Evolutionary conservation across 64 coral and sea anemone genomes (phyloP).

Genomic region (Stichodactyla mertensii): DNA sequence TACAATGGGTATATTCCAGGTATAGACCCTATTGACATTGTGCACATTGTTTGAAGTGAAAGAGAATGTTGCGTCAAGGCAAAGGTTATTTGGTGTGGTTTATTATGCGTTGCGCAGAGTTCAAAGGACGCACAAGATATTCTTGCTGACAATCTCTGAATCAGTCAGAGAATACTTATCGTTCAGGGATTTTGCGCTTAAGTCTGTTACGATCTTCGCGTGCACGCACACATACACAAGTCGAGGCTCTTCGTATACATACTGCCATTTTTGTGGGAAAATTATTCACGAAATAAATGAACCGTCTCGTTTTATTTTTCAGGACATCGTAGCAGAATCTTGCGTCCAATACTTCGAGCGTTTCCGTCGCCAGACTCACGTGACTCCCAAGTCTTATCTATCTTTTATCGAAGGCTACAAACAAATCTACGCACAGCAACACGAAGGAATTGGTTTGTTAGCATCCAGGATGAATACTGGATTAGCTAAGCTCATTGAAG

Average conservation of each 20-base stretch:
- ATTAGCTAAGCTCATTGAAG: constrained; percentile 82
- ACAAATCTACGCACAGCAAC: constrained; percentile 75
- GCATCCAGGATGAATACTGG: constrained; percentile 45
- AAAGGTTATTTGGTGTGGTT: too few species aligned
- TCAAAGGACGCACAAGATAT: too few species aligned
- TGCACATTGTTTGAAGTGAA: not conserved
- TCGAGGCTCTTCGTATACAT: not conserved
- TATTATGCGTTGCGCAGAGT: too few species aligned
- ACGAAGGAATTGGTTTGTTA: constrained; percentile 78
- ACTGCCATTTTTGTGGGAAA: not conserved
- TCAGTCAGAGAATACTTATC: too few species aligned
- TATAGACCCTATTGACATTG: not conserved
- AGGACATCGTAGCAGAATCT: constrained; percentile 95
- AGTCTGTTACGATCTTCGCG: too few species aligned
- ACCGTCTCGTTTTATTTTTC: not conserved
- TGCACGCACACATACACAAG: too few species aligned
- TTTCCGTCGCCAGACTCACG: constrained; percentile 91
- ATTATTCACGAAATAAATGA: not conserved
- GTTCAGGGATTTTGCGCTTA: too few species aligned
- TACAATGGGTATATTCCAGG: constrained; percentile 96
- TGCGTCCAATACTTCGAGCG: constrained; percentile 96
- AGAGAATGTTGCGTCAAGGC: not conserved
- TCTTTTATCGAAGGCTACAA: constrained; percentile 95
- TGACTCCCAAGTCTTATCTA: constrained; percentile 89
- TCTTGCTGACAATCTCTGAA: too few species aligned